Conservation (phyloP, 1,140 invertebrate genomes). For the Probaryconus sp. region DNA sequence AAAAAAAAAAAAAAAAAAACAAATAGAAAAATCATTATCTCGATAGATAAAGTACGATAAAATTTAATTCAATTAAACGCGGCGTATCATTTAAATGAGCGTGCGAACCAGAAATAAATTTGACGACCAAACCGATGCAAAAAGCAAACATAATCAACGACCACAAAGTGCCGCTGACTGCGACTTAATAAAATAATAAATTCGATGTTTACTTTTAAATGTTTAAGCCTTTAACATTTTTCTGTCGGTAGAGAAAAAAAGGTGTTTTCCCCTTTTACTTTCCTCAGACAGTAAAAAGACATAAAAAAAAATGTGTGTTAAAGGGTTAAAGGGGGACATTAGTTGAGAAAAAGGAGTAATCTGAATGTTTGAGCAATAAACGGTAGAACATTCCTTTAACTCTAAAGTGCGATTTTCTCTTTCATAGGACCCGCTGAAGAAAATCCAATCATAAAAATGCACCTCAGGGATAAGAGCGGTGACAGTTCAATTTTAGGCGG, state of each 20-base stretch:
- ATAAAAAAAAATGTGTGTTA: slow-evolving; percentile 16
- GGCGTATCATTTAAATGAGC: too few relatives aligned
- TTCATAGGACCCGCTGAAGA: slow-evolving; percentile 51
- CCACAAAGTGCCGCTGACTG: slow-evolving; percentile 43
- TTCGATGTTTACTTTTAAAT: slow-evolving; percentile 22
- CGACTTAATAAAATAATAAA: slow-evolving; percentile 51
- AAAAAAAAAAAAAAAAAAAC: too few relatives aligned
- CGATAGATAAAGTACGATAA: too few relatives aligned
- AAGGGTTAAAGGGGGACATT: slow-evolving; percentile 44
- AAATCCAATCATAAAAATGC: slow-evolving; percentile 59
- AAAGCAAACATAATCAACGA: slow-evolving; percentile 1
- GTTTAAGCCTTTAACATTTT: background rate
- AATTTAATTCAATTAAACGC: too few relatives aligned
- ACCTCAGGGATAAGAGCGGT: slow-evolving; percentile 46
- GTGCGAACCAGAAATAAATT: slow-evolving; percentile 26
- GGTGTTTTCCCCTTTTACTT: slow-evolving; percentile 42
- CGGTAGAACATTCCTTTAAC: slow-evolving; percentile 37
- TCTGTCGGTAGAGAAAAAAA: too few relatives aligned
- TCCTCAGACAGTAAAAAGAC: slow-evolving; percentile 24
- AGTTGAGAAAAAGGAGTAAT: slow-evolving; percentile 50
- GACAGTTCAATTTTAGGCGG: slow-evolving; percentile 58
- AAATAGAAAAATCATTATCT: too few relatives aligned
- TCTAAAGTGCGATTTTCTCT: slow-evolving; percentile 30
- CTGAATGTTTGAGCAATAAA: slow-evolving; percentile 49
- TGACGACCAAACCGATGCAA: background rate